phyloP scores from a whole-genome alignment of 2,888 invertebrate genomes.

The Cactoblastis cactorum region DNA sequence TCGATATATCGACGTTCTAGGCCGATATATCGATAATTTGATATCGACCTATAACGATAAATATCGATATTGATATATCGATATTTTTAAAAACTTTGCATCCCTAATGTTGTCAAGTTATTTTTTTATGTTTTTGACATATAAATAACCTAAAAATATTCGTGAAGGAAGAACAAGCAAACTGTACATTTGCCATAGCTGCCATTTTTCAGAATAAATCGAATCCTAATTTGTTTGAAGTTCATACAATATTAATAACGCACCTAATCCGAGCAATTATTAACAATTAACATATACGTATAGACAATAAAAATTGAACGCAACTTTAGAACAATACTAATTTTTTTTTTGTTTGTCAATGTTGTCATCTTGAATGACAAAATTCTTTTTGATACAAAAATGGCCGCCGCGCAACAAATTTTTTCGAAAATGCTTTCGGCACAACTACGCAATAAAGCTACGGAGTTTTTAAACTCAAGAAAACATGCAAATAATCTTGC shows the following conservation, averaged over 20 bases:
- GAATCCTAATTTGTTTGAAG: too few species aligned
- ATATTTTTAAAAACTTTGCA: too few species aligned
- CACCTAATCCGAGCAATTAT: too few species aligned
- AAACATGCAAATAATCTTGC: conserved; percentile 83
- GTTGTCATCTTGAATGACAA: conserved; percentile 31
- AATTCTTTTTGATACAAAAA: conserved; percentile 65
- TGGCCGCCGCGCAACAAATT: conserved; percentile 65
- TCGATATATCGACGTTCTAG: too few species aligned
- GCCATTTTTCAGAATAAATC: too few species aligned
- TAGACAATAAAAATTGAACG: neutral
- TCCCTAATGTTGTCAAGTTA: neutral
- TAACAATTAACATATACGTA: too few species aligned
- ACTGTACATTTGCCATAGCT: too few species aligned
- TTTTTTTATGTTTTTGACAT: conserved; percentile 26
- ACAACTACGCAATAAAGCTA: conserved; percentile 83
- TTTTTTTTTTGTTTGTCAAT: conserved; percentile 17
- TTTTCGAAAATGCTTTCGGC: conserved; percentile 81
- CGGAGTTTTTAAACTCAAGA: conserved; percentile 83
- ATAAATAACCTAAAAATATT: conserved; percentile 43
- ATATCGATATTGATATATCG: too few species aligned
- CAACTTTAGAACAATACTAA: conserved; percentile 20
- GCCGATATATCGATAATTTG: too few species aligned
- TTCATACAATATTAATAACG: too few species aligned
- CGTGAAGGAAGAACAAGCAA: too few species aligned
- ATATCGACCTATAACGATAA: too few species aligned